A percentile compares a stretch with the other conserved stretches of the same genome.
Conservation (phyloP, 2,888 invertebrate species). For the Chironomus riparius region DNA sequence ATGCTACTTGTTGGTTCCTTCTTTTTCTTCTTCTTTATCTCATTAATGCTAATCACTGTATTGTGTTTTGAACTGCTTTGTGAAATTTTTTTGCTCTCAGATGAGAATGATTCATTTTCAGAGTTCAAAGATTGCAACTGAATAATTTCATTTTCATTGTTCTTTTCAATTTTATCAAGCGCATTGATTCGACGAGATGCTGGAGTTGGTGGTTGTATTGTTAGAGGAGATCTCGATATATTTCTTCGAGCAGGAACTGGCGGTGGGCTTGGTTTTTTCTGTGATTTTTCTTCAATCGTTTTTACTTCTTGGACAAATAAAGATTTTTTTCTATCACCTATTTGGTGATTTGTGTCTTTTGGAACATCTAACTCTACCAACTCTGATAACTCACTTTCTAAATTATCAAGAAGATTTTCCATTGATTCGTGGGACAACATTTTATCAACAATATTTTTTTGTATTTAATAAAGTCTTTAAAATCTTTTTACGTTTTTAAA, state of each 20-base stretch:
- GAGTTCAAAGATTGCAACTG: background rate
- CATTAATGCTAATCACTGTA: background rate
- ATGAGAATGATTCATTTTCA: background rate
- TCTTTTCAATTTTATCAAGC: conserved; percentile 11
- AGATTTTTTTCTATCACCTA: background rate
- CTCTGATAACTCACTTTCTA: conserved; percentile 12
- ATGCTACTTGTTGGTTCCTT: background rate
- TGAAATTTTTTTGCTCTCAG: background rate
- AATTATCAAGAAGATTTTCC: conserved; percentile 16
- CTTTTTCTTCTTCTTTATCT: background rate
- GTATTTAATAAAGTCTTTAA: background rate
- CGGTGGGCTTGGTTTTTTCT: background rate
- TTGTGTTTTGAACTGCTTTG: background rate
- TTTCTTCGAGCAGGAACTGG: conserved; percentile 10
- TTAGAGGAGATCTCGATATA: background rate
- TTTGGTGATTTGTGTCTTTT: background rate
- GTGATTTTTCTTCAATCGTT: background rate
- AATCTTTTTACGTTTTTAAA: no score
- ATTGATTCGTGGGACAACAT: conserved; percentile 16
- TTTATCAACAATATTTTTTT: background rate
- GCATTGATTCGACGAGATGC: background rate
- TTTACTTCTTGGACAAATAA: background rate
- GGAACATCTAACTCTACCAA: background rate
- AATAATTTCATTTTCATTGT: conserved; percentile 21
- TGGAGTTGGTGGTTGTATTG: background rate